Evolutionary conservation across 2,113 vertebrate genomes (phyloP), one percentile per base, ranked within the genome.

Genomic region (Picathartes gymnocephalus): DNA sequence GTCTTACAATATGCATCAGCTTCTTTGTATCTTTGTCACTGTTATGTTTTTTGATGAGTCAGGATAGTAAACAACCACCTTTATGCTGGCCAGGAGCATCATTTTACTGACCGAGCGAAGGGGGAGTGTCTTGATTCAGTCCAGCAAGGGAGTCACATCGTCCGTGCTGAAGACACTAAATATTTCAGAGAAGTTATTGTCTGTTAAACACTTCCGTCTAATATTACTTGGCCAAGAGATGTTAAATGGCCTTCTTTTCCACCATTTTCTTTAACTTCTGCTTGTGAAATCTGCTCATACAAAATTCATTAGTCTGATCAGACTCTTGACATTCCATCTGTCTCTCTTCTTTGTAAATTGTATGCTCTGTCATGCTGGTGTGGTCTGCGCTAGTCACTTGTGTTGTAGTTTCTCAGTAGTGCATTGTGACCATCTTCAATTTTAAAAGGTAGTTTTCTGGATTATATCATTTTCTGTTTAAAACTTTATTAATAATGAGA

Each of bases 131-230:
- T 65, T 39, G 39, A 37, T 64, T 82, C 11, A 10, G 1, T 70
- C 45, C 24, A 33, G 23, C 39, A 62, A 39, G 25, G 23, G 50
- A n/a, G 15, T 57, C 0, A 0, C 4, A 6, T 6, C 56, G 17
- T 28, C 39, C 45, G 10, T 81, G 70, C 82, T 24, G 42, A 72
- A 45, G 11, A 48, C 7, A 30, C 8, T n/a, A 40, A 33, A 11
- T 72, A 50, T 71, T 93, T 78, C 33, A 37, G 40, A 39, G 28
- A 50, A 82, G 7, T 65, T 61, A 42, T 1, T 5, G 5, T 53
- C 37, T 81, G 23, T 78, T 62, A 35, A 45, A 64, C 6, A 33
- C 33, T 70, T 73, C 6, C 12, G 25, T 48, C 33, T 86, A 40
- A 10, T 62, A 7, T 15, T 60, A 7, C 48, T 57, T 81, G 44